Conservation (phyloP, 1,140 invertebrate species). For the Drosophila carrolli region DNA sequence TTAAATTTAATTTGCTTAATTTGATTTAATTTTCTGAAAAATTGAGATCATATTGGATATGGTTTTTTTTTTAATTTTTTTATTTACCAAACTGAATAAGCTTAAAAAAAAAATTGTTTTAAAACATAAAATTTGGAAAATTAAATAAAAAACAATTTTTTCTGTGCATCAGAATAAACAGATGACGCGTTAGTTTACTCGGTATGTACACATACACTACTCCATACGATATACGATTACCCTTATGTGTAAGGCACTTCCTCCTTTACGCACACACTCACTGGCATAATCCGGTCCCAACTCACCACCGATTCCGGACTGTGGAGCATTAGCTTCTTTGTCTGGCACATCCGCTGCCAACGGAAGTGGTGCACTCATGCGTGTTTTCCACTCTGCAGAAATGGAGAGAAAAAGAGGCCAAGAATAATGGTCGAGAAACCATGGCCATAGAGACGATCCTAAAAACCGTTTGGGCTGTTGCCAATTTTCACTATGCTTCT, state of each 20-base stretch:
- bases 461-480: slow-evolving; percentile 52
- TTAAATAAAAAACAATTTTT: slow-evolving; percentile 10
- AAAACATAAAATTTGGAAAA: not conserved
- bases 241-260: slow-evolving; percentile 56
- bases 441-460: slow-evolving; percentile 15
- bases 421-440: slow-evolving; percentile 22
- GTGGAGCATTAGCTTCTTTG: slow-evolving; percentile 63
- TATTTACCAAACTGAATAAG: no score
- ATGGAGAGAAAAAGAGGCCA: slow-evolving; percentile 31
- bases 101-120: no score
- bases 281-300: slow-evolving; percentile 30
- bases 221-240: slow-evolving; percentile 40
- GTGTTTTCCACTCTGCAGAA: slow-evolving; percentile 64
- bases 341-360: slow-evolving; percentile 68
- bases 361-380: slow-evolving; percentile 82
- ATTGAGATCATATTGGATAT: not conserved
- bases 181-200: slow-evolving; percentile 56
- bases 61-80: not conserved
- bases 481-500: slow-evolving; percentile 56
- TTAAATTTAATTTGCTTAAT: slow-evolving; percentile 39
- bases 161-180: slow-evolving; percentile 37
- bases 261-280: slow-evolving; percentile 61
- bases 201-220: slow-evolving; percentile 18
- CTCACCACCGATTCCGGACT: slow-evolving; percentile 37
- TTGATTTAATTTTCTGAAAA: slow-evolving; percentile 2